Base-by-base conservation (phyloP, 2,797 vertebrate genomes). In the Kryptopterus vitreolus region DNA sequence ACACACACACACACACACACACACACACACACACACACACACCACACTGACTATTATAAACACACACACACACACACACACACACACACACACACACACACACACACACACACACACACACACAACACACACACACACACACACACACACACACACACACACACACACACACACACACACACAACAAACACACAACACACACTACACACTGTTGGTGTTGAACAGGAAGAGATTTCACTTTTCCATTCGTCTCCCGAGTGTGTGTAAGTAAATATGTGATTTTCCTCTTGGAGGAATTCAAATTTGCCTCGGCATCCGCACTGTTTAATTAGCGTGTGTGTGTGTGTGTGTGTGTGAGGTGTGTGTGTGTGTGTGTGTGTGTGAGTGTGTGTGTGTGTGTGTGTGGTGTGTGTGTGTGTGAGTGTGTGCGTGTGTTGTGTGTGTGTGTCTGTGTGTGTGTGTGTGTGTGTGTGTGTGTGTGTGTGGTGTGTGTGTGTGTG, bases 251-350 rank as follows among this genome's bases (percentile, higher is more conserved):
- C 15, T 26, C 43, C 29, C 29, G 26, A 62, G 52, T 2, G 26
- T 8, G 24, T 43, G 5, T 11, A 16, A 72, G 78, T 53, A 80
- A 80, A 80, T 63, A 73, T 72, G 43, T 72, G 29, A 50, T 65
- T 82, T 78, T 68, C 31, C 20, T 72, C 66, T 61, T 66, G 50
- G n/a, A 63, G 58, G 55, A 59, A 62, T 55, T 77, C 66, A 76
- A 66, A 66, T 31, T 38, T 33, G 61, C 35, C 46, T 76, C 35
- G 74, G 48, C 72, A 77, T 57, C 20, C n/a, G 76, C 4, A 12
- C 50, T 33, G 62, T 78, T 80, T 80, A 69, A 76, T 79, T 65
- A 69, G 66, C 52, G 53, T 61, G 38, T 70, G 61, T 57, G 43
- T 43, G 50, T 68, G 61, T 59, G 62, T 76, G 62, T 76, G 73